These are phyloP conservation scores for Drosophila parabipectinata DNA, from an alignment of 1,140 invertebrate species.

Conservation along the genomic window DNA sequence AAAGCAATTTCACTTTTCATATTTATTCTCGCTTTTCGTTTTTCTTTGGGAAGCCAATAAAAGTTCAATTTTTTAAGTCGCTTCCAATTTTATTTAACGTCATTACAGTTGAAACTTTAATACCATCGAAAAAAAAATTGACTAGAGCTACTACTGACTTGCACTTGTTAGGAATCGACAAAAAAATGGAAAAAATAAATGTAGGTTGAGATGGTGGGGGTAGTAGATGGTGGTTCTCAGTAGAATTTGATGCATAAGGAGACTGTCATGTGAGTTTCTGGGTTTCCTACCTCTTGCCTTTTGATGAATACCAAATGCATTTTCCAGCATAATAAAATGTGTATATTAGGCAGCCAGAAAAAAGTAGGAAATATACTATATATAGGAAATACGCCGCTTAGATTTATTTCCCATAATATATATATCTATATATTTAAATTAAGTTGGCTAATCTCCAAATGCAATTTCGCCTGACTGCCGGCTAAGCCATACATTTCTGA, in stretches of 20 bases:
- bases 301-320: slow-evolving; percentile 60
- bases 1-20: slow-evolving; percentile 70
- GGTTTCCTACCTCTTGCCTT: slow-evolving; percentile 24
- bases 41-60: slow-evolving; percentile 58
- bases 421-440: slow-evolving; percentile 37
- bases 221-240: neutral
- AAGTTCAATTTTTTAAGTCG: slow-evolving; percentile 81
- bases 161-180: slow-evolving; percentile 47
- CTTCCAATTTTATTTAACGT: slow-evolving; percentile 82
- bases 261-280: slow-evolving; percentile 54
- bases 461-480: slow-evolving; percentile 19
- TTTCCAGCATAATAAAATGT: slow-evolving; percentile 26
- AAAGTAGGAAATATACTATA: neutral
- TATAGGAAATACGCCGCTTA: slow-evolving; percentile 4
- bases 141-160: slow-evolving; percentile 33
- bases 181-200: slow-evolving; percentile 1
- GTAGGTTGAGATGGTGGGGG: slow-evolving; percentile 8
- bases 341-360: slow-evolving; percentile 15
- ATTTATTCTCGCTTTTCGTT: slow-evolving; percentile 29
- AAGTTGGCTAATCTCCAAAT: slow-evolving; percentile 49
- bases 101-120: slow-evolving; percentile 80
- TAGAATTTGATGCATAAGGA: slow-evolving; percentile 45
- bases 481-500: slow-evolving; percentile 24
- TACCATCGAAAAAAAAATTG: slow-evolving; percentile 58
- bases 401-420: slow-evolving; percentile 11